phyloP scores from a whole-genome alignment of 2,797 vertebrate species.

The Tarsius wallacei region DNA sequence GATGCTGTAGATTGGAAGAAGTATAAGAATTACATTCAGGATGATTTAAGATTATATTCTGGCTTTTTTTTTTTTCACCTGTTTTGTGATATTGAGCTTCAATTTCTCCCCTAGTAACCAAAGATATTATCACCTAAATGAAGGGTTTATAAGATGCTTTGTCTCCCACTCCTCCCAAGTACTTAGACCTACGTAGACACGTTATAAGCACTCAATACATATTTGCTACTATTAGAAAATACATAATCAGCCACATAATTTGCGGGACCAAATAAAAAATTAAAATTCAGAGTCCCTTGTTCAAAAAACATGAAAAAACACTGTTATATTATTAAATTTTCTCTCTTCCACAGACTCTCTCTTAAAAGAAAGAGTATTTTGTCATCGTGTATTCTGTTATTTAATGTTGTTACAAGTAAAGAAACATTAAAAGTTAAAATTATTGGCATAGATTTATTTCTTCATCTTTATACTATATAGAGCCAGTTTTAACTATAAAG shows the following conservation, averaged over 20 bases:
- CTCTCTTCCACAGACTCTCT: background rate
- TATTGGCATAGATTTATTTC: background rate
- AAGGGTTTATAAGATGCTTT: background rate
- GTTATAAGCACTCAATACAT: background rate
- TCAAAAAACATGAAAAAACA: background rate
- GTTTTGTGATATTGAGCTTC: background rate
- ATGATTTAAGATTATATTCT: background rate
- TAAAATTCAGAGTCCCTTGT: background rate
- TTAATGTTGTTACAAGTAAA: background rate
- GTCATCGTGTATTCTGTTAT: background rate
- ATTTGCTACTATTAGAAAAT: background rate
- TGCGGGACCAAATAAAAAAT: background rate
- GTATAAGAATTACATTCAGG: background rate
- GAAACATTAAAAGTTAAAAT: constrained; percentile 15
- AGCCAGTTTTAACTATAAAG: background rate
- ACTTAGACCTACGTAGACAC: background rate
- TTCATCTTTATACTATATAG: background rate
- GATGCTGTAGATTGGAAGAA: background rate
- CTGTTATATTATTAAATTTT: background rate
- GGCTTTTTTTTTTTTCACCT: background rate
- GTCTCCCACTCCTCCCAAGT: background rate
- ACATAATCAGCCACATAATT: background rate
- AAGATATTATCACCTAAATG: background rate
- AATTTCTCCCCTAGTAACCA: background rate
- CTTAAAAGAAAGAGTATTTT: background rate